phyloP scores from a whole-genome alignment of 2,888 invertebrate genomes.

The Lissonota sp. region DNA sequence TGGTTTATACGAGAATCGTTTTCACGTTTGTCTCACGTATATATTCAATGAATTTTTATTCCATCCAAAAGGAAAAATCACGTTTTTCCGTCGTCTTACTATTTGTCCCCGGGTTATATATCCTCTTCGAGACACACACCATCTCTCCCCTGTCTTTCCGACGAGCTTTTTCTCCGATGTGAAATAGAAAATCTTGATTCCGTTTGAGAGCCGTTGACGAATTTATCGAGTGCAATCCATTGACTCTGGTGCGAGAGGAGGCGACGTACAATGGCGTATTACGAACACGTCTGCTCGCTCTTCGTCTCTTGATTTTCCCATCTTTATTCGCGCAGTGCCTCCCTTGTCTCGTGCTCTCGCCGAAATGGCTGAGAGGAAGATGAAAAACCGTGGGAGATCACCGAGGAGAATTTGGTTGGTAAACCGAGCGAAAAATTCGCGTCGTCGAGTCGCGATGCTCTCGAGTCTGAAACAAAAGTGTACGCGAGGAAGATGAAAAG shows the following conservation, averaged over 20 bases:
- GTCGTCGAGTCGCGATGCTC: slow-evolving; percentile 38
- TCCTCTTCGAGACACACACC: not conserved
- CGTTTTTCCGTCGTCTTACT: slow-evolving; percentile 36
- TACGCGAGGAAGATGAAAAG: slow-evolving; percentile 31
- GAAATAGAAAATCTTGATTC: slow-evolving; percentile 53
- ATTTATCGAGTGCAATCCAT: slow-evolving; percentile 60
- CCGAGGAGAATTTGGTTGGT: slow-evolving; percentile 52
- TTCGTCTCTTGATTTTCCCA: not conserved
- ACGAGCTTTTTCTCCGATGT: not conserved
- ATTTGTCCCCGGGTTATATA: slow-evolving; percentile 45
- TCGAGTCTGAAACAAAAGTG: slow-evolving; percentile 33
- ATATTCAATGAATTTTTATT: slow-evolving; percentile 56
- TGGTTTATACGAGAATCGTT: slow-evolving; percentile 45
- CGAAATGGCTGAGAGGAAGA: slow-evolving; percentile 1
- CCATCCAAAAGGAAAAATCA: slow-evolving; percentile 32
- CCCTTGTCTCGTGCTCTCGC: slow-evolving; percentile 5
- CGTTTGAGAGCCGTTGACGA: slow-evolving; percentile 59
- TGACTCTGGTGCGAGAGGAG: slow-evolving; percentile 40
- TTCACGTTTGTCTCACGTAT: slow-evolving; percentile 28
- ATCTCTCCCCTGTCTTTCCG: not conserved
- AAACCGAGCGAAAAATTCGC: slow-evolving; percentile 58
- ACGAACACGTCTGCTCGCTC: not conserved
- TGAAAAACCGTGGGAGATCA: slow-evolving; percentile 23
- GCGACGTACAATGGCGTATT: slow-evolving; percentile 34
- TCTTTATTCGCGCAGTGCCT: not conserved